A percentile compares a stretch with the other conserved stretches of the same genome.
phyloP scores from a whole-genome alignment of 2,797 vertebrate genomes.

The Rhinatrema bivittatum region DNA sequence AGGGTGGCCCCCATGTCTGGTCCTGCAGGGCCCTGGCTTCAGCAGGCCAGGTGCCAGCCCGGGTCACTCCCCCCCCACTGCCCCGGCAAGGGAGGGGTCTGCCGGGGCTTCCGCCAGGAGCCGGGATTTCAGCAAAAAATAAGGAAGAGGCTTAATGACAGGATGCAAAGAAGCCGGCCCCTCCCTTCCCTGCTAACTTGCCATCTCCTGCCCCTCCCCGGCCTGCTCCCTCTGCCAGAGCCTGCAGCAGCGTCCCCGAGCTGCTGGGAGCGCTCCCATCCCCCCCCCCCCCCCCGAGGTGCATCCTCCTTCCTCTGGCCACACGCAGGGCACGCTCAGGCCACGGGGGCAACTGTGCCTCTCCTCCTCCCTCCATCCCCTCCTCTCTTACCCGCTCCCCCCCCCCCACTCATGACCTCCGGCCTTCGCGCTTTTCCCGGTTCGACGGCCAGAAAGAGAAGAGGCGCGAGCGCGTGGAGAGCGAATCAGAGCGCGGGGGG shows the following conservation, averaged over 20 bases:
- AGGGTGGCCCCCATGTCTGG: neutral
- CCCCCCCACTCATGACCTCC: neutral
- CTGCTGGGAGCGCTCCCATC: neutral
- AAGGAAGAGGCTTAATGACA: too few relatives aligned
- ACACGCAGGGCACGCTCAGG: neutral
- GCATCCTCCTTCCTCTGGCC: too few relatives aligned
- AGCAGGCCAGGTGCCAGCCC: too few relatives aligned
- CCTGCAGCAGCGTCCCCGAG: neutral
- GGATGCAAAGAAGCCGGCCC: too few relatives aligned
- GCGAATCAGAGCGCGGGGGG: too few relatives aligned
- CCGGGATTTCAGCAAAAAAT: too few relatives aligned
- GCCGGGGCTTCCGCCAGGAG: too few relatives aligned
- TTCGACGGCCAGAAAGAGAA: too few relatives aligned
- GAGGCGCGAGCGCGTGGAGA: too few relatives aligned
- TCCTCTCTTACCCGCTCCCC: neutral
- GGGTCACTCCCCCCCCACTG: too few relatives aligned
- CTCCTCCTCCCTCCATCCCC: neutral
- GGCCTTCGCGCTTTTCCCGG: neutral
- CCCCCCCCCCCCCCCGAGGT: neutral
- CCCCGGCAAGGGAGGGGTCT: too few relatives aligned
- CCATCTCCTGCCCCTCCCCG: neutral
- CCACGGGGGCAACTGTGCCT: constrained; percentile 10
- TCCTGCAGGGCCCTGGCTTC: too few relatives aligned
- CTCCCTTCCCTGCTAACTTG: neutral
- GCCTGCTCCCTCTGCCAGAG: neutral